Percentiles rank a stretch among this genome's conserved stretches.
These are phyloP conservation scores for Peromyscus nudipes DNA, from an alignment of 2,797 vertebrate species.

Conservation along the genomic window DNA sequence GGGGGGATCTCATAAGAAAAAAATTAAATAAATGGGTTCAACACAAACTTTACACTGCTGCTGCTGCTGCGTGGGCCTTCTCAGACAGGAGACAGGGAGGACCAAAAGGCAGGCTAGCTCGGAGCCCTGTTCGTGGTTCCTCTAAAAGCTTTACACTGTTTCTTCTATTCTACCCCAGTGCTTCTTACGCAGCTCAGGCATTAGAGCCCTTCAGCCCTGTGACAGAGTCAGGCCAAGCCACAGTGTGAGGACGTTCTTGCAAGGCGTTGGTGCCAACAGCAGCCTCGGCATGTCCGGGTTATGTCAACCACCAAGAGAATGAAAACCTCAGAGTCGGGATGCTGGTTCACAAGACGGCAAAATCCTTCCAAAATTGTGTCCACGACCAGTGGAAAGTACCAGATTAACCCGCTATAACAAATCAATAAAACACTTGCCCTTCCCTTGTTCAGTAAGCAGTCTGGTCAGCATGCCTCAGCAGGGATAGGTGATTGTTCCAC, in stretches of 20 bases:
- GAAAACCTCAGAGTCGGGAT: neutral
- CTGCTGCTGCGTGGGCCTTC: neutral
- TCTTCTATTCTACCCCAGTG: neutral
- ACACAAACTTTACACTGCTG: neutral
- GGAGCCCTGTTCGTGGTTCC: neutral
- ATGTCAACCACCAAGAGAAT: neutral
- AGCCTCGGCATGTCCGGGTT: neutral
- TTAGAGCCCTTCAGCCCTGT: no score
- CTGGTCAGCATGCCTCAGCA: neutral
- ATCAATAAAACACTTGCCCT: neutral
- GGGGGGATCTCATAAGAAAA: conserved; percentile 40
- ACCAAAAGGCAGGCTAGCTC: neutral
- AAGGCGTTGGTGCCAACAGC: neutral
- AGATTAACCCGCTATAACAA: neutral
- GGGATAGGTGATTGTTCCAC: neutral
- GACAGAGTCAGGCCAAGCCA: neutral
- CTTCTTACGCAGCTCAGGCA: neutral
- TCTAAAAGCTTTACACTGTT: neutral
- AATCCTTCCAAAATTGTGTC: neutral
- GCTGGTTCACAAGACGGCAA: neutral
- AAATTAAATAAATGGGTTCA: neutral
- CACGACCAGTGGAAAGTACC: neutral
- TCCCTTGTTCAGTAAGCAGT: neutral
- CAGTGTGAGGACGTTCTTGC: neutral
- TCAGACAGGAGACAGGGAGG: neutral